phyloP scores from a whole-genome alignment of 2,797 vertebrate species.

The Eospalax fontanierii region DNA sequence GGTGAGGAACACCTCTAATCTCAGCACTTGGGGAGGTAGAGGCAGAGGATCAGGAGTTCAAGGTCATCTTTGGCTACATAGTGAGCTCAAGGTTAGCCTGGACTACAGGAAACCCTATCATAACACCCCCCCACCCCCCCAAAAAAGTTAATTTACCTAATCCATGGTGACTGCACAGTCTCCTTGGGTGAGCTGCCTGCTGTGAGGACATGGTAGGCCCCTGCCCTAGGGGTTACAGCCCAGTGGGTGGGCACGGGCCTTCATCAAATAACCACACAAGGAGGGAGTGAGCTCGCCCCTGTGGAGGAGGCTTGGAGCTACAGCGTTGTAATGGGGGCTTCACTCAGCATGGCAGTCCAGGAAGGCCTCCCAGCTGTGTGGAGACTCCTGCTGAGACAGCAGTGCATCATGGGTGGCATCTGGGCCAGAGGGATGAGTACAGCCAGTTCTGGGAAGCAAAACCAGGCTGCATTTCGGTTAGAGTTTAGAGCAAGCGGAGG shows the following conservation, averaged over 20 bases:
- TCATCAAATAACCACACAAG: background rate
- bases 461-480: background rate
- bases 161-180: background rate
- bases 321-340: background rate
- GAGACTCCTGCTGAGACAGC: background rate
- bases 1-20: background rate
- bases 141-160: constrained; percentile 56
- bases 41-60: background rate
- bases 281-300: background rate
- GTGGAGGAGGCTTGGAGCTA: background rate
- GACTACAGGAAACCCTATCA: background rate
- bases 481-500: background rate
- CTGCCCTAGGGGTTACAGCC: background rate
- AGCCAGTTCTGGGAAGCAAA: background rate
- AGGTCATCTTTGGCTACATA: background rate
- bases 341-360: background rate
- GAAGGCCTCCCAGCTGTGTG: background rate
- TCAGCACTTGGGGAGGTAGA: background rate
- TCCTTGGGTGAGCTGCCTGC: constrained; percentile 40
- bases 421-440: background rate
- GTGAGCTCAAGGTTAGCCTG: background rate
- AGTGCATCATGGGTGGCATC: background rate
- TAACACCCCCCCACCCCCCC: background rate
- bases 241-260: background rate
- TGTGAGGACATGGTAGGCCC: constrained; percentile 12